Evolutionary conservation across 1,140 invertebrate species (phyloP), one percentile per base, ranked within the genome.

Genomic region (Zaprionus tsacasi): DNA sequence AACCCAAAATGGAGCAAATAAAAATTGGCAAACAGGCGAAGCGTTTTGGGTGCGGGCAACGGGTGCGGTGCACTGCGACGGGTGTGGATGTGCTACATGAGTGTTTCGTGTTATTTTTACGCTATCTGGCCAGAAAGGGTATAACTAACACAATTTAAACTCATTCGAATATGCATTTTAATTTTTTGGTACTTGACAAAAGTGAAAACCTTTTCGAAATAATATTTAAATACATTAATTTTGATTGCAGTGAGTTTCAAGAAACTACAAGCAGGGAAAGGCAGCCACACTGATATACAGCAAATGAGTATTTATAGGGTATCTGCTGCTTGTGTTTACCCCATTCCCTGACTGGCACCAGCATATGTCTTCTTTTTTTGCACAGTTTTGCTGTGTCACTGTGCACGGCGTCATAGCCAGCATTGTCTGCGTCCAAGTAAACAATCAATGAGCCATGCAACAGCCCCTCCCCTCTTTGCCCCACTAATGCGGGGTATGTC

Each of bases 371-470:
- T 55, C 12, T 48, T 27, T 52, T 63, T 75, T 52, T 70, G 27
- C 59, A 52, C 54, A 66, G 12, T 35, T 30, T 59, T 68, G 67
- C 73, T 71, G 55, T 59, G 73, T 65, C 55, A 71, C 43, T 17
- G 6, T 13, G 30, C 15, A n/a, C 64, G 52, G 45, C 63, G 66
- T 63, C 72, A 60, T 70, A 58, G 63, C 71, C 67, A 73, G 69
- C 67, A 73, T 36, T 56, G 79, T 70, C 63, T 81, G 61, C 56
- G 66, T 65, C 76, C 69, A 77, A 71, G 85, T 61, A 80, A 82
- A 80, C 83, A 78, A 64, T 78, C 69, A 78, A 85, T 83, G 74
- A 75, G 80, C 63, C 67, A 77, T 79, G 69, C 69, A 74, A 54
- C 72, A 50, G 50, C 38, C 45, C 57, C 69, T 69, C 48, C 58